Evolutionary conservation across 2,113 vertebrate species (phyloP).

Genomic region (Strix aluco): DNA sequence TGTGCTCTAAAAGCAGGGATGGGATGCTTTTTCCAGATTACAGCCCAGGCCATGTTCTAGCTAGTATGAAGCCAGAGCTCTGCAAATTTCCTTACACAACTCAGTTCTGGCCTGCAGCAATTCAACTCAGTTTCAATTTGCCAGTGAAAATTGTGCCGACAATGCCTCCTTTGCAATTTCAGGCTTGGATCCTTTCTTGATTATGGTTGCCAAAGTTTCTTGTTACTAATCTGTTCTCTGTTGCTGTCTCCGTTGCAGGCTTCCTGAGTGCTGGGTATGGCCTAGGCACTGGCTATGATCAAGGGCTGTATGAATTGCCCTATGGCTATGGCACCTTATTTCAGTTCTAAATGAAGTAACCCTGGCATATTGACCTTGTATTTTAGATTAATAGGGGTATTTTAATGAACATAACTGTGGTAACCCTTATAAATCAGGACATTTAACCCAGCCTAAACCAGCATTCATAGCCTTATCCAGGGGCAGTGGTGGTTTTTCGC

Average conservation of each 20-base stretch:
- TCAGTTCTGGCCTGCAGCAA: neutral
- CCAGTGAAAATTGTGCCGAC: neutral
- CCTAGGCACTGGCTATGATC: neutral
- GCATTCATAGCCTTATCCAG: neutral
- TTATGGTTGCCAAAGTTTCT: neutral
- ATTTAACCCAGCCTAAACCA: neutral
- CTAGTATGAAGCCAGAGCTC: neutral
- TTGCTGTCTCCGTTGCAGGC: neutral
- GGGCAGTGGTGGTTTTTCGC: neutral
- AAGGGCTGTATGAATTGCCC: neutral
- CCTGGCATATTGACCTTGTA: neutral
- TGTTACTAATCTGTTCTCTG: neutral
- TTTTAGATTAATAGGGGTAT: neutral
- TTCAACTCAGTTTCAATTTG: neutral
- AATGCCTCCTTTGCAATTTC: neutral
- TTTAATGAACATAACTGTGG: neutral
- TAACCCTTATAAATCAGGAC: neutral
- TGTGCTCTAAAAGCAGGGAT: neutral
- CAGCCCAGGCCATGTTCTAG: neutral
- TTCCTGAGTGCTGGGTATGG: neutral
- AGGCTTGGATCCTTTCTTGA: neutral
- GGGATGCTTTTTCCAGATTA: neutral
- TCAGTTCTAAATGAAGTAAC: neutral
- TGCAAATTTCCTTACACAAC: neutral
- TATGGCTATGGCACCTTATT: neutral